Conservation (phyloP, 2,113 vertebrate species). For the Atlantisia rogersi region DNA sequence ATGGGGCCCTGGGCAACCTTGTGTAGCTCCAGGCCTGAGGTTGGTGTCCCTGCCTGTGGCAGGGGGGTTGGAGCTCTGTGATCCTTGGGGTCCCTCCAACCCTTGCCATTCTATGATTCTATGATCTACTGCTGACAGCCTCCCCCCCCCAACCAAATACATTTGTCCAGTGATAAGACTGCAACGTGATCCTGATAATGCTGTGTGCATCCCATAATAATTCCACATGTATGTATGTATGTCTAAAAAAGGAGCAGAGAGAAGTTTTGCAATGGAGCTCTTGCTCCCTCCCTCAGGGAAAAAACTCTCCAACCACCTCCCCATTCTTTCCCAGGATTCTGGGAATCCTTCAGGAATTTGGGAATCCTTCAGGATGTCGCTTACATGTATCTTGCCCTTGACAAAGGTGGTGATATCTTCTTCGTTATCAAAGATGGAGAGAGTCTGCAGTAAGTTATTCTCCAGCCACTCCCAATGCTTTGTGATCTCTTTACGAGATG, state of each 20-base stretch:
- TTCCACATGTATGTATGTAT: not conserved
- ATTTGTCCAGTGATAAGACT: not conserved
- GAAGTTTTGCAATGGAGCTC: not conserved
- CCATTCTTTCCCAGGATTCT: not conserved
- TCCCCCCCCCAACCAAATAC: not conserved
- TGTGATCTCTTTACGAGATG: constrained; percentile 94
- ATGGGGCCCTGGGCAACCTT: too few species aligned
- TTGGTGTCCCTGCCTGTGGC: too few species aligned
- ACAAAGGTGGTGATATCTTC: constrained; percentile 97
- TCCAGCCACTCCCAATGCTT: constrained; percentile 98
- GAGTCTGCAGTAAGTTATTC: constrained; percentile 92
- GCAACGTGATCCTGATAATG: not conserved
- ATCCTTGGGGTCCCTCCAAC: too few species aligned
- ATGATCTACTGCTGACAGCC: not conserved
- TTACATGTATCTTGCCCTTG: constrained; percentile 96
- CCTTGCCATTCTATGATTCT: too few species aligned
- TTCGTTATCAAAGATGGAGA: constrained; percentile 95
- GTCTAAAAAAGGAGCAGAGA: not conserved
- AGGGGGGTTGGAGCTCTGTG: too few species aligned
- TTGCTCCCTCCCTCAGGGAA: not conserved
- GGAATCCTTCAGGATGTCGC: not conserved
- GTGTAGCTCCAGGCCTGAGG: too few species aligned
- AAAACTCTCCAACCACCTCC: not conserved
- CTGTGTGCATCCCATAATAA: not conserved
- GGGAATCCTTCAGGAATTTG: not conserved